Evolutionary conservation across 2,113 vertebrate species (phyloP).

Genomic region (Myotis brandtii): DNA sequence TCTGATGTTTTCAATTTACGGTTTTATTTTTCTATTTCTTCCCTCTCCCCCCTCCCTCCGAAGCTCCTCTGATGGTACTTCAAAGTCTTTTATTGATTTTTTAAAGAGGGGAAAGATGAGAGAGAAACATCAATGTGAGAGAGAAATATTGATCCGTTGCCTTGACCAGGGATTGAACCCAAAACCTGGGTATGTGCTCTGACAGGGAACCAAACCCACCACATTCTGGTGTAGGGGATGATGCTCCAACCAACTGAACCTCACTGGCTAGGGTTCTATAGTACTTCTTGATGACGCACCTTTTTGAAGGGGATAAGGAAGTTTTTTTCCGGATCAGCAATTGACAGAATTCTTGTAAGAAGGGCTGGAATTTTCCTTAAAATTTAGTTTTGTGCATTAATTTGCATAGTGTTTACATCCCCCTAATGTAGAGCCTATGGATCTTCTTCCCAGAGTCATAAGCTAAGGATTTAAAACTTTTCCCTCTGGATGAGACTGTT

Average conservation of each 20-base stretch:
- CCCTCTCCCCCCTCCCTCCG: too few relatives aligned
- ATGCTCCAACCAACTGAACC: too few relatives aligned
- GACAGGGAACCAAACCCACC: too few relatives aligned
- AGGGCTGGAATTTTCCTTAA: neutral
- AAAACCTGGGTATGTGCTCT: too few relatives aligned
- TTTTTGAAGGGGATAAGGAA: neutral
- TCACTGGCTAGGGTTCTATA: neutral
- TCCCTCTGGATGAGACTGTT: neutral
- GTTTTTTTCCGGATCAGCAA: neutral
- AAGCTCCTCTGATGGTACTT: neutral
- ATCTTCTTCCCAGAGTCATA: neutral
- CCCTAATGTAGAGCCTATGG: neutral
- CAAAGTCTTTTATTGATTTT: neutral
- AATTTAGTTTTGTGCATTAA: neutral
- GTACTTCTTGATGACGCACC: neutral
- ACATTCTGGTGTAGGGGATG: too few relatives aligned
- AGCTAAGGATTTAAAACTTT: conserved; percentile 22
- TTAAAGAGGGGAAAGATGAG: too few relatives aligned
- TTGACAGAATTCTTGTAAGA: neutral
- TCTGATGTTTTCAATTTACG: neutral
- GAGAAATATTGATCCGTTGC: too few relatives aligned
- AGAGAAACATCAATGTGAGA: too few relatives aligned
- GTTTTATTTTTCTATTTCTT: neutral
- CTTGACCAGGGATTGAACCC: too few relatives aligned
- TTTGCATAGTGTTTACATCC: conserved; percentile 7